A percentile compares a stretch with the other conserved stretches of the same genome.
phyloP scores from a whole-genome alignment of 2,797 vertebrate species.

The Cyprinodon diabolis region DNA sequence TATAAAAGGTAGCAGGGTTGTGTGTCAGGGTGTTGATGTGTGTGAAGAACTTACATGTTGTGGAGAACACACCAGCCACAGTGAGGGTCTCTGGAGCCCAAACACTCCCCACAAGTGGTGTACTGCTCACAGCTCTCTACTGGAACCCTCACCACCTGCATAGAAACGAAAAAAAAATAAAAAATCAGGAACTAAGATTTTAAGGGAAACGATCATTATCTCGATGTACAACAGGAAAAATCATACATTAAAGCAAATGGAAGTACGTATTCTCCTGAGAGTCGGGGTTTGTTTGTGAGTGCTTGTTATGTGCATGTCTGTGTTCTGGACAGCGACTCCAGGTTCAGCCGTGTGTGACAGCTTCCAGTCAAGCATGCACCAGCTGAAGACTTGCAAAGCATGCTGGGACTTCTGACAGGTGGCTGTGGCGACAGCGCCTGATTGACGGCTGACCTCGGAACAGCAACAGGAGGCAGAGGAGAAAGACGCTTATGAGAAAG shows the following conservation, averaged over 20 bases:
- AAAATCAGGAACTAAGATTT: slow-evolving; percentile 10
- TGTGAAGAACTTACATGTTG: slow-evolving; percentile 87
- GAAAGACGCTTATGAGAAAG: slow-evolving; percentile 18
- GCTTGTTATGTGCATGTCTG: slow-evolving; percentile 18
- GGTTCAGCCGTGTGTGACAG: slow-evolving; percentile 61
- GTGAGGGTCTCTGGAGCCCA: slow-evolving; percentile 96
- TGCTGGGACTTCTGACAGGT: slow-evolving; percentile 70
- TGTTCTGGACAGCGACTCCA: slow-evolving; percentile 44
- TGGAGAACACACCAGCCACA: slow-evolving; percentile 99
- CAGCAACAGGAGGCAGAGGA: slow-evolving; percentile 46
- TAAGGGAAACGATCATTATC: slow-evolving; percentile 43
- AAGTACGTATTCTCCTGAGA: slow-evolving; percentile 29
- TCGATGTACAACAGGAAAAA: slow-evolving; percentile 49
- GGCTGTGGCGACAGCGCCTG: slow-evolving; percentile 44
- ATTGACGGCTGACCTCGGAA: slow-evolving; percentile 76
- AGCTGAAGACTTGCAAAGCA: slow-evolving; percentile 54
- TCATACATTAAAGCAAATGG: slow-evolving; percentile 18
- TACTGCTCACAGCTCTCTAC: slow-evolving; percentile 98
- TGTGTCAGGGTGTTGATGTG: slow-evolving; percentile 29
- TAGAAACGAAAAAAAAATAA: background rate
- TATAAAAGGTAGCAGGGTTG: slow-evolving; percentile 3
- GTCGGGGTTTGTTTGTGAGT: slow-evolving; percentile 20
- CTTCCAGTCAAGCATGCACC: slow-evolving; percentile 58
- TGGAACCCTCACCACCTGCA: slow-evolving; percentile 91
- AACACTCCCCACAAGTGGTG: slow-evolving; percentile 88